Evolutionary conservation across 2,113 vertebrate genomes (phyloP).

Genomic region (Gymnorhina tibicen): DNA sequence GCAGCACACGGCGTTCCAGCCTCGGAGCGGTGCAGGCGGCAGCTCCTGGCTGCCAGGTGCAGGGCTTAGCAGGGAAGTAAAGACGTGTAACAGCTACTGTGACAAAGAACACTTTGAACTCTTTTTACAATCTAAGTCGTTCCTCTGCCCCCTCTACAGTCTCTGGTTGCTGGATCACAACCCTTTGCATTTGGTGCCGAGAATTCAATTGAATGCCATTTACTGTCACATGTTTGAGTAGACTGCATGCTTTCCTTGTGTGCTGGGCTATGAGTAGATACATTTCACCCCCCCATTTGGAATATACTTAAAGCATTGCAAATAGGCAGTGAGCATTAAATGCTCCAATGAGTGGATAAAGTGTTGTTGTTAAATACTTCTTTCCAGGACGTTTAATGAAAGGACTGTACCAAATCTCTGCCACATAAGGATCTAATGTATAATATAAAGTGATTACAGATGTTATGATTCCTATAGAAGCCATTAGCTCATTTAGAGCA

Average conservation of each 20-base stretch:
- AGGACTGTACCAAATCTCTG: constrained; percentile 53
- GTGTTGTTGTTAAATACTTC: constrained; percentile 17
- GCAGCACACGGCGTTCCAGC: not conserved
- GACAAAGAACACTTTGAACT: constrained; percentile 1
- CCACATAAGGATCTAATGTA: not conserved
- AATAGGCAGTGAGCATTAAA: constrained; percentile 34
- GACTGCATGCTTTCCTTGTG: constrained; percentile 52
- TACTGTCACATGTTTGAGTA: constrained; percentile 28
- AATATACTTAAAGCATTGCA: constrained; percentile 12
- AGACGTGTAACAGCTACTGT: not conserved
- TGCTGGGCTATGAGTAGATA: constrained; percentile 35
- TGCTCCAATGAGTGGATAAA: constrained; percentile 7
- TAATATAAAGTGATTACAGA: not conserved
- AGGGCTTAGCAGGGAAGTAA: not conserved
- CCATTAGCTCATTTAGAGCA: constrained; percentile 51
- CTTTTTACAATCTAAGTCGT: not conserved
- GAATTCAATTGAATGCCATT: constrained; percentile 22
- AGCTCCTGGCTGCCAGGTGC: not conserved
- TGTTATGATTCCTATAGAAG: constrained; percentile 35
- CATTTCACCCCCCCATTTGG: not conserved
- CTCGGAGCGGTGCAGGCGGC: not conserved
- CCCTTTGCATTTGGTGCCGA: constrained; percentile 16
- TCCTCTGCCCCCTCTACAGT: not conserved
- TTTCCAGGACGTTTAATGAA: not conserved
- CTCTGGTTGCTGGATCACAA: constrained; percentile 17